Base-by-base conservation (phyloP, 2,113 vertebrate species). In the Apteryx mantelli region DNA sequence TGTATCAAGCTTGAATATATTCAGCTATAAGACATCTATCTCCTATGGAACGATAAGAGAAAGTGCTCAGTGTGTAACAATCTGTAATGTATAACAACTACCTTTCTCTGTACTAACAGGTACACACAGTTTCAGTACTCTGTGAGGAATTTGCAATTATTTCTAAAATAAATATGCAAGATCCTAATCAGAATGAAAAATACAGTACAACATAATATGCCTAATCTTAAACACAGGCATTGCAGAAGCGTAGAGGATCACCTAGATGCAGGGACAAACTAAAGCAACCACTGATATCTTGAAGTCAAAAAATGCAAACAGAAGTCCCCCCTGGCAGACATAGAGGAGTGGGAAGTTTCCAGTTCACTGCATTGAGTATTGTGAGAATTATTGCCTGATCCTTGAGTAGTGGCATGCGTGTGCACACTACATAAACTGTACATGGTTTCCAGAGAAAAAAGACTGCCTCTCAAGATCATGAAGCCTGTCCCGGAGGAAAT, bases 131-230 rank as follows among this genome's bases (percentile, higher is more conserved):
- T 82, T 58, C 13, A 74, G 52, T 71, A 63, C 68, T 70, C 58
- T 79, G 68, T 44, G 83, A 46, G 16, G 50, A 46, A 90, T 82
- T 80, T 53, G 3, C 76, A 89, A 52, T 91, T 53, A 24, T 78
- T 94, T 87, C 34, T 48, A 88, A 96, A 91, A 86, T 73, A 95
- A 85, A 61, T 70, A 46, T 3, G 52, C 25, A 91, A 52, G 55
- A 83, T 58, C 42, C 19, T 74, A 52, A n/a, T 20, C 36, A 74
- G 48, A 74, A 76, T 26, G 5, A 10, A 77, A 76, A 75, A 34
- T 13, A 77, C 1, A 46, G 5, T 34, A 34, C 19, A 34, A 28
- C 18, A 11, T 24, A 32, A 25, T 81, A 58, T 44, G 26, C 15
- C 81, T 2, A 25, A 80, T 61, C 63, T 76, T 76, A 40, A 74